Evolutionary conservation across 2,797 vertebrate species (phyloP).

Genomic region (Enteromius unitaeniatus): DNA sequence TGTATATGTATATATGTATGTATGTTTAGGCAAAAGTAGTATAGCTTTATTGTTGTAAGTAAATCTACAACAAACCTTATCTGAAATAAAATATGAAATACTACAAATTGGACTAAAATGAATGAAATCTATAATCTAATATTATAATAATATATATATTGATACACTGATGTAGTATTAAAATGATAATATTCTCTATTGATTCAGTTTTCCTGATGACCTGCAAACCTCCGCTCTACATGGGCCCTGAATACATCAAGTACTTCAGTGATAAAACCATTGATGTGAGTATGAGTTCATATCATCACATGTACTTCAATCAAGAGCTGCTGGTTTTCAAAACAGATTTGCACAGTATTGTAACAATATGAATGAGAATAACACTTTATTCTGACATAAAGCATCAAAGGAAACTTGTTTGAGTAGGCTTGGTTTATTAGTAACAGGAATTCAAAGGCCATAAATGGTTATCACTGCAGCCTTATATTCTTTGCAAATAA

Average conservation of each 20-base stretch:
- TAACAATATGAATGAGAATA: background rate
- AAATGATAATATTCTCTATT: background rate
- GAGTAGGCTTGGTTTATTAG: background rate
- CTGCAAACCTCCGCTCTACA: slow-evolving; percentile 87
- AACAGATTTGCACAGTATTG: background rate
- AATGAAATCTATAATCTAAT: background rate
- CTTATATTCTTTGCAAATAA: background rate
- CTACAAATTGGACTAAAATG: background rate
- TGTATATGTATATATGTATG: too few species aligned
- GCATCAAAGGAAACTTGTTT: background rate
- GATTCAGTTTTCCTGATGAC: slow-evolving; percentile 88
- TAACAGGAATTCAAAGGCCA: background rate
- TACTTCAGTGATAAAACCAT: slow-evolving; percentile 89
- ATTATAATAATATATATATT: too few species aligned
- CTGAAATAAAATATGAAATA: too few species aligned
- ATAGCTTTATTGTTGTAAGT: too few species aligned
- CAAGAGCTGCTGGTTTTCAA: background rate
- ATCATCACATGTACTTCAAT: background rate
- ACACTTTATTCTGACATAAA: background rate
- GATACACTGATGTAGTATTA: too few species aligned
- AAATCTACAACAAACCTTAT: too few species aligned
- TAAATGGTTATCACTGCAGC: background rate
- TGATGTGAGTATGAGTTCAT: slow-evolving; percentile 76
- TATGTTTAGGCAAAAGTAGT: background rate
- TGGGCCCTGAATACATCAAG: slow-evolving; percentile 88